Base-by-base conservation (phyloP, 2,888 invertebrate species). In the Drosophila barbarae region DNA sequence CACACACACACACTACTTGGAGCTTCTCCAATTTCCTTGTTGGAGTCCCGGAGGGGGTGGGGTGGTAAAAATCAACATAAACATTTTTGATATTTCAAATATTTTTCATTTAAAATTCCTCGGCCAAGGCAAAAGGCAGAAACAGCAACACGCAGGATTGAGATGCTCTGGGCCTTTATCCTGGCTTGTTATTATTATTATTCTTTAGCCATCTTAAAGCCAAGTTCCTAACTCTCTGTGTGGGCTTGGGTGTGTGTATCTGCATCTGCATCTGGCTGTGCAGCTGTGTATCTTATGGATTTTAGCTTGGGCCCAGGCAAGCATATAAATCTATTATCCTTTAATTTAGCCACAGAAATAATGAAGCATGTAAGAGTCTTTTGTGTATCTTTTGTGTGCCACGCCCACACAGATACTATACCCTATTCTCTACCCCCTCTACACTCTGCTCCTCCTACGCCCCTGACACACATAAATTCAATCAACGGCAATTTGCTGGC, bases 291-390 rank as follows among this genome's bases (percentile, higher is more conserved):
- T 64, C 64, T 47, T 52, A 46, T 53, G 64, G 64, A 63, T 64
- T 63, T 52, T 15, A 10, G 36, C 50, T 35, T 7, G 32, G 39
- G 68, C 55, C 52, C 72, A 57, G 60, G 74, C 76, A 65, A 60
- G 74, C 80, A 74, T 60, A 73, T 73, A 83, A 83, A 80, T 77
- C 83, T 79, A 83, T 79, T 79, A 83, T 83, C 79, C 73, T 79
- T 83, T 79, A 80, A 79, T 83, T 79, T 77, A 80, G 83, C 75
- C 63, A 34, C 68, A 72, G 69, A 80, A 57, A 77, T 79, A 83
- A 83, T 79, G 81, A 79, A 83, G 80, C 76, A 73, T 75, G 72
- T 68, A 58, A 63, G 65, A 76, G 77, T 69, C 74, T 66, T 58
- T 73, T 69, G 56, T 63, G 49, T 58, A 32, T 66, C 51, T 49